Base-by-base conservation (phyloP, 1,140 invertebrate genomes). In the Cydia splendana region DNA sequence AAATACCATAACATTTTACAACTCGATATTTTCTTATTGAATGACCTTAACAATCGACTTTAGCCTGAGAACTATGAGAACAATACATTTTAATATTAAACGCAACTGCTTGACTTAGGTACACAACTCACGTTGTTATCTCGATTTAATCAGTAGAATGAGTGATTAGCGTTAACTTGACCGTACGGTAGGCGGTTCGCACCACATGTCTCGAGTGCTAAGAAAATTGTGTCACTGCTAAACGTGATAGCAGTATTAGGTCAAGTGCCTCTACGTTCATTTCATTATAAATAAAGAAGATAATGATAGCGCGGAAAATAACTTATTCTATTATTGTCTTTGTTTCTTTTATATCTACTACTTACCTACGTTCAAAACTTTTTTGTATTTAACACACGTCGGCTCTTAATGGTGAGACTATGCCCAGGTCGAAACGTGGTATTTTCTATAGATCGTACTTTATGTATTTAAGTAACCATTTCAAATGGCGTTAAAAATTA, bases 171-270 rank as follows among this genome's bases (percentile, higher is more conserved):
- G 57, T 24, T 24, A 65, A 67, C 28, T 67, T 67, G 65, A 34
- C 30, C 30, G 65, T 38, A 34, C 24, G 65, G 28, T 38, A 67
- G 28, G 67, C 18, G 13, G n/a, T 42, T 71, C 15, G 65, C 28
- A 42, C 13, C 18, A 42, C 30, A 71, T 7, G 28, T 34, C 12
- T 69, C 65, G 34, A 71, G 67, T 71, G 30, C 67, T 71, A 71
- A 71, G 67, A 71, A 45, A 71, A 45, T 45, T 34, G 67, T 71
- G 67, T 71, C 67, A 71, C 67, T 71, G 67, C 67, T 71, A 71
- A 71, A 71, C 67, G n/a, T 42, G 67, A 71, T 71, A 71, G 67
- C 15, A 38, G 28, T 62, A n/a, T 71, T 71, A 71, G 67, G 67
- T 71, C 67, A 38, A 71, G 67, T 71, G 67, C 18, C 30, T 71